Evolutionary conservation across 2,888 invertebrate genomes (phyloP), one percentile per base, ranked within the genome.

Genomic region (Drosophila aldrichi): DNA sequence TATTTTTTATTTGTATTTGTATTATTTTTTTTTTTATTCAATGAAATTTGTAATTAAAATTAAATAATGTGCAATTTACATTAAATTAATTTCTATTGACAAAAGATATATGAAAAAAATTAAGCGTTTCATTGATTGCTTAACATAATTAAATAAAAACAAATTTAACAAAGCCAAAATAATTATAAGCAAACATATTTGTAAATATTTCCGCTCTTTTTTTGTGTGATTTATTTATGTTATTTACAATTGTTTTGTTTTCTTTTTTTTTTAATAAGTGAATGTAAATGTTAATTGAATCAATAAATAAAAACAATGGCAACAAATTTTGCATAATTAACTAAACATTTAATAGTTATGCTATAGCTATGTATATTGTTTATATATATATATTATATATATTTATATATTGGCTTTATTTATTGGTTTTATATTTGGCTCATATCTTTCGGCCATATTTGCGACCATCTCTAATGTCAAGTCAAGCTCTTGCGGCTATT

Each of bases 401-500:
- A 1, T 0, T 8, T 29, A 8, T 29, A 29, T 29, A 29, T 29
- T 1, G 29, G 8, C 29, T 8, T 14, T 22, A 22, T 25, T 25
- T 16, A 46, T 25, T 25, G 25, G 46, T 9, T 22, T 44, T 41
- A 41, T 5, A n/a, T 40, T 38, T 2, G 10, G 36, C 32, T 2
- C 1, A 32, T 32, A 32, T 32, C 32, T 32, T 9, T 9, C 32
- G 32, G 10, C 9, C 16, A 38, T 6, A 38, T 16, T 6, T 48
- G 18, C 7, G 32, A 7, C 10, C 32, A 7, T 18, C 10, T 32
- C 32, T 10, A 32, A 32, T 54, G 40, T 56, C 56, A 71, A 62
- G 57, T n/a, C 56, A 10, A 60, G 44, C 5, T 40, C 57, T 51
- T 55, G 69, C 16, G 70, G 60, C 43, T 16, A 62, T 43, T 25